phyloP scores from a whole-genome alignment of 2,797 vertebrate species.

The Sarcophilus harrisii region DNA sequence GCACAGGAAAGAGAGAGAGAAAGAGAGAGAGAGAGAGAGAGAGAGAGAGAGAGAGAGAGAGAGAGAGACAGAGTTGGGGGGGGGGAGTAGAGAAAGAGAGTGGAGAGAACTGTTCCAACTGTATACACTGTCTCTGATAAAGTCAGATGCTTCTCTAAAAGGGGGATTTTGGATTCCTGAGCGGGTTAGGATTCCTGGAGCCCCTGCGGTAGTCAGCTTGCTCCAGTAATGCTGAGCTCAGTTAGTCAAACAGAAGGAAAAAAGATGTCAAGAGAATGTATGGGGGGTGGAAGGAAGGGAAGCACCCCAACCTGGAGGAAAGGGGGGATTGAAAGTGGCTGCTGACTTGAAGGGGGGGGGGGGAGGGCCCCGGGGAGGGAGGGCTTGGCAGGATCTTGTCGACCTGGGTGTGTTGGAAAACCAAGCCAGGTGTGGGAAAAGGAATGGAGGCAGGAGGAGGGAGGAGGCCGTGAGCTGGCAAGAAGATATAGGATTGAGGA shows the following conservation, averaged over 20 bases:
- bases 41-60: too few relatives aligned
- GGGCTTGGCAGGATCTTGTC: not conserved
- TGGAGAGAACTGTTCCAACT: not conserved
- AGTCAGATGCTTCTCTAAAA: not conserved
- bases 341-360: not conserved
- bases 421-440: not conserved
- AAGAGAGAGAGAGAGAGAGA: too few relatives aligned
- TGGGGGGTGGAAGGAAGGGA: not conserved
- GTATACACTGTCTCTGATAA: not conserved
- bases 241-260: not conserved
- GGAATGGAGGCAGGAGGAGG: not conserved
- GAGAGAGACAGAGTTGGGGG: too few relatives aligned
- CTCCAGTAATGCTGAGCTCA: not conserved
- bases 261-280: not conserved
- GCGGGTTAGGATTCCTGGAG: not conserved
- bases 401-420: not conserved
- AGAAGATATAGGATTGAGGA: not conserved
- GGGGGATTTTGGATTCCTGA: not conserved
- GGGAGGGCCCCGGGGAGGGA: not conserved
- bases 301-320: not conserved
- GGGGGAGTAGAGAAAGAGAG: too few relatives aligned
- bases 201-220: too few relatives aligned
- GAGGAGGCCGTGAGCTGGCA: constrained; percentile 1
- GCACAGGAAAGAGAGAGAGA: not conserved
- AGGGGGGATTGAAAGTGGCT: not conserved